A percentile compares a stretch with the other conserved stretches of the same genome.
These are phyloP conservation scores for Penaeus chinensis DNA, from an alignment of 1,140 invertebrate genomes.

Conservation along the genomic window DNA sequence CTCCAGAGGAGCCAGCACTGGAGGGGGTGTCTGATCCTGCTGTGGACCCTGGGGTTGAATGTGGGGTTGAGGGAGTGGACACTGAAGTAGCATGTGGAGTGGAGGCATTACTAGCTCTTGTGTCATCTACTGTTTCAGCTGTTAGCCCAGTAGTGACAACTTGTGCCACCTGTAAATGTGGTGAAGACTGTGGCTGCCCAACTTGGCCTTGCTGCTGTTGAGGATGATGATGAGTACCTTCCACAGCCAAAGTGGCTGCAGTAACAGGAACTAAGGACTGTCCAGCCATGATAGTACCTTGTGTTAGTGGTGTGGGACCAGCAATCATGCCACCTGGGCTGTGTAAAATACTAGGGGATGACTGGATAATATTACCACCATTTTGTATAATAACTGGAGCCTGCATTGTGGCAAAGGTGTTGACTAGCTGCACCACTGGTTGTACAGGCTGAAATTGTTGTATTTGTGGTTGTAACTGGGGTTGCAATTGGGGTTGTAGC, in stretches of 20 bases:
- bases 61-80: constrained; percentile 58
- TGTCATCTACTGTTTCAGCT: constrained; percentile 52
- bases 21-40: constrained; percentile 59
- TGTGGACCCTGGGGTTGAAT: constrained; percentile 61
- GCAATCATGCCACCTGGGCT: constrained; percentile 57
- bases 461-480: constrained; percentile 55
- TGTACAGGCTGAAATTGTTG: constrained; percentile 64
- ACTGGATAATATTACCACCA: constrained; percentile 71
- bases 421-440: constrained; percentile 74
- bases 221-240: constrained; percentile 44
- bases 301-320: constrained; percentile 51
- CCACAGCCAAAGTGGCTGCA: constrained; percentile 47
- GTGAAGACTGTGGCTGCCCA: constrained; percentile 51
- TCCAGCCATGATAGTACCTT: constrained; percentile 54
- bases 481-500: constrained; percentile 48
- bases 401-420: constrained; percentile 75
- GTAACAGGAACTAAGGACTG: constrained; percentile 52
- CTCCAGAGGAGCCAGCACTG: constrained; percentile 51
- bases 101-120: constrained; percentile 48
- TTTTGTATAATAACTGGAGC: constrained; percentile 81
- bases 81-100: constrained; percentile 48
- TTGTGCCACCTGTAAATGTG: constrained; percentile 61
- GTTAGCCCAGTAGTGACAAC: constrained; percentile 56
- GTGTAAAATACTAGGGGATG: constrained; percentile 57
- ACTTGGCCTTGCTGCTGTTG: constrained; percentile 44